Evolutionary conservation across 2,797 vertebrate genomes (phyloP).

Genomic region (Brachyrhaphis roseni): DNA sequence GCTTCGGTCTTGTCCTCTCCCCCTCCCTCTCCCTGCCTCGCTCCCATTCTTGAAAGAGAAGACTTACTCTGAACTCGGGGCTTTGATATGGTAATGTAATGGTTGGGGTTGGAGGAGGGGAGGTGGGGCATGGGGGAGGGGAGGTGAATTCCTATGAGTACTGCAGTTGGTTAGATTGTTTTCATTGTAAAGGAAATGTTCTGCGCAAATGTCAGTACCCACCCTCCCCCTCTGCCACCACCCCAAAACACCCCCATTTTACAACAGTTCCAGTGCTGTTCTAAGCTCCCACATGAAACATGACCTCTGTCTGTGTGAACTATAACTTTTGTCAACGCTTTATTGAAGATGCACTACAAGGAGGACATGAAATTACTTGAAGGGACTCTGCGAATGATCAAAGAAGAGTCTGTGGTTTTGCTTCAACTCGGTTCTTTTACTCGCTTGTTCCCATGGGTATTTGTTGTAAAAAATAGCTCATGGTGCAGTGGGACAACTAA

Average conservation of each 20-base stretch:
- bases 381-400: slow-evolving; percentile 65
- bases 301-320: slow-evolving; percentile 70
- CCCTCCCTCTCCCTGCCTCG: slow-evolving; percentile 71
- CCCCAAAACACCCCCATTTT: slow-evolving; percentile 46
- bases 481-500: slow-evolving; percentile 78
- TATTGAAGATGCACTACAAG: slow-evolving; percentile 44
- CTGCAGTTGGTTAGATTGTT: slow-evolving; percentile 87
- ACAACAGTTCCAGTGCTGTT: slow-evolving; percentile 58
- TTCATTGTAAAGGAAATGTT: slow-evolving; percentile 89
- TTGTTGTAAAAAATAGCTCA: slow-evolving; percentile 77
- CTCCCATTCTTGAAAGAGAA: slow-evolving; percentile 86
- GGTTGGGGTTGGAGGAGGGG: slow-evolving; percentile 71
- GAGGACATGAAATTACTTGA: slow-evolving; percentile 45
- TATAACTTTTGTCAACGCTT: slow-evolving; percentile 64
- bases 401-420: slow-evolving; percentile 72
- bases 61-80: slow-evolving; percentile 86
- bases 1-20: slow-evolving; percentile 81
- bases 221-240: slow-evolving; percentile 22
- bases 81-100: slow-evolving; percentile 89
- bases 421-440: slow-evolving; percentile 67
- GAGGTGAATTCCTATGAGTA: slow-evolving; percentile 85
- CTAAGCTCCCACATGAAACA: slow-evolving; percentile 66
- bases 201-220: slow-evolving; percentile 77
- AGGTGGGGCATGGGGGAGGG: slow-evolving; percentile 78
- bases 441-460: slow-evolving; percentile 70